Evolutionary conservation across 2,797 vertebrate species (phyloP).

Genomic region (Falco columbarius): DNA sequence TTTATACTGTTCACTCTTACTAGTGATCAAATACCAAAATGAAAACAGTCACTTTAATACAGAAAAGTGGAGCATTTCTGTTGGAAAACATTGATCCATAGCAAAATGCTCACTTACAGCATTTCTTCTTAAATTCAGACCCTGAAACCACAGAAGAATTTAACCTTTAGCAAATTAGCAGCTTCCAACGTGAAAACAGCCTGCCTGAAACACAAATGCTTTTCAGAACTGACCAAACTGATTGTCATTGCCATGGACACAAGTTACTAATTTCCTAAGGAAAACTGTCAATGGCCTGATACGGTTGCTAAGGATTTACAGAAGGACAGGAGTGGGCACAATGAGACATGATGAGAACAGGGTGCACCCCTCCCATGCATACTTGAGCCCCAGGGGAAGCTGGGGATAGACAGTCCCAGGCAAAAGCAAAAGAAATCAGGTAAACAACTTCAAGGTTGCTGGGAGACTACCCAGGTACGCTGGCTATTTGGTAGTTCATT

Average conservation of each 20-base stretch:
- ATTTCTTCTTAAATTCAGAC: not conserved
- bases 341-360: not conserved
- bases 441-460: not conserved
- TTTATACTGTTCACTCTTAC: not conserved
- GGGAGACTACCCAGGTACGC: not conserved
- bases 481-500: not conserved
- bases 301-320: not conserved
- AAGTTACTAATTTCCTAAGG: not conserved
- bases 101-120: not conserved
- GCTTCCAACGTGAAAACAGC: constrained; percentile 7
- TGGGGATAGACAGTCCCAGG: not conserved
- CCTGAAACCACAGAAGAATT: not conserved
- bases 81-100: not conserved
- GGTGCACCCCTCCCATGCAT: not conserved
- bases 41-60: not conserved
- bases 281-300: not conserved
- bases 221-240: constrained; percentile 5
- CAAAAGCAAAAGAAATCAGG: not conserved
- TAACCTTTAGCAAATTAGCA: constrained; percentile 7
- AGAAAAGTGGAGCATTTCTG: not conserved
- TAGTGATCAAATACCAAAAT: not conserved
- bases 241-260: not conserved
- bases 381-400: not conserved
- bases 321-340: not conserved
- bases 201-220: not conserved